Conservation (phyloP, 2,888 invertebrate species). For the Cheilosia soror region DNA sequence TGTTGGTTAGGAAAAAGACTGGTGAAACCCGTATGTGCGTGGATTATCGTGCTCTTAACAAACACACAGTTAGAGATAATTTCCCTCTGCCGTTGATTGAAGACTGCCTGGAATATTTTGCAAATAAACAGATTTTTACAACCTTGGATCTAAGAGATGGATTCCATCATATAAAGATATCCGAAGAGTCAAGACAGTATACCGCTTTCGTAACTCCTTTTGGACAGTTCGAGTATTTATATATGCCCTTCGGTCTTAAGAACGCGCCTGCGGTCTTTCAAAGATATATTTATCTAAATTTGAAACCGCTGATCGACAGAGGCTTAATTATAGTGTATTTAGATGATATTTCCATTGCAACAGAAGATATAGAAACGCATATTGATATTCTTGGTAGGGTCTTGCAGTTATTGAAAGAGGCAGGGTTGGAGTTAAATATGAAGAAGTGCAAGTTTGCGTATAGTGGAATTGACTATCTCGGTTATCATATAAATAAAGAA, state of each 20-base stretch:
- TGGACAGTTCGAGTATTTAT: not conserved
- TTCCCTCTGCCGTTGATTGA: conserved; percentile 38
- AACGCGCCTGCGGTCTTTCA: conserved; percentile 63
- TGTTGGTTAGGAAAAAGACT: conserved; percentile 55
- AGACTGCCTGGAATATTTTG: not conserved
- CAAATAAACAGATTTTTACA: conserved; percentile 10
- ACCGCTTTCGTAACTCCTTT: conserved; percentile 14
- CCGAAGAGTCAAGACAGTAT: conserved; percentile 13
- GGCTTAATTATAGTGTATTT: conserved; percentile 52
- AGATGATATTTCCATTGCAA: conserved; percentile 56
- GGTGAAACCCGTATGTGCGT: conserved; percentile 39
- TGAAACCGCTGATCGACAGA: conserved; percentile 26
- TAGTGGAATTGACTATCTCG: conserved; percentile 40
- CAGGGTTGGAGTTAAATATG: conserved; percentile 20
- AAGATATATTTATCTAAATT: conserved; percentile 44
- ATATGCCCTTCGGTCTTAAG: conserved; percentile 32
- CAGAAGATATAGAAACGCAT: conserved; percentile 31
- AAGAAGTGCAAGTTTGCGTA: conserved; percentile 30
- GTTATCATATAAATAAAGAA: conserved; percentile 18
- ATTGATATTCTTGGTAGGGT: conserved; percentile 38
- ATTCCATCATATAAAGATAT: conserved; percentile 42
- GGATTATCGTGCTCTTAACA: conserved; percentile 18
- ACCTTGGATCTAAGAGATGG: conserved; percentile 73
- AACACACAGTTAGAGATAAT: conserved; percentile 56
- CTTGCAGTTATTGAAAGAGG: conserved; percentile 13